Evolutionary conservation across 37 sponge, comb jelly and placozoan genomes (phyloP).

Genomic region (Agelas oroides): DNA sequence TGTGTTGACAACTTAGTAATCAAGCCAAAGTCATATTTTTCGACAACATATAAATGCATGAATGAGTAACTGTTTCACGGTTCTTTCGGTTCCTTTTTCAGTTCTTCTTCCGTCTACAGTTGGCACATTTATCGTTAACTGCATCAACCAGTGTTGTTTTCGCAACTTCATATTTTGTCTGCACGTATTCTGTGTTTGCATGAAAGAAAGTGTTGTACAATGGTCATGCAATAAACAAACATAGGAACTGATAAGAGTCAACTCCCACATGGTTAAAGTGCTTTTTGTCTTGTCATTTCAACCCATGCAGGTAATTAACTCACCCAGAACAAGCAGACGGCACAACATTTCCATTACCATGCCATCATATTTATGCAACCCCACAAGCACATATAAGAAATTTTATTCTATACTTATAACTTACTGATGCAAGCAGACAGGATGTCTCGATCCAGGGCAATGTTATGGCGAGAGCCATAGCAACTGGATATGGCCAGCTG

Average conservation of each 20-base stretch:
- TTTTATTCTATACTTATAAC: neutral
- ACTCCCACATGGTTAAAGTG: too few relatives aligned
- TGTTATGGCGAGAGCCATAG: conserved; percentile 9
- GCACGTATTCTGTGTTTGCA: conserved; percentile 11
- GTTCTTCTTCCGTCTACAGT: conserved; percentile 22
- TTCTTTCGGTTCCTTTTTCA: neutral
- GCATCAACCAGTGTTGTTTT: conserved; percentile 41
- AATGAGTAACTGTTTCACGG: neutral
- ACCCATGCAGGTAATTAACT: too few relatives aligned
- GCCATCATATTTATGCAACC: too few relatives aligned
- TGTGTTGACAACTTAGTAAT: neutral
- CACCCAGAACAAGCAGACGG: too few relatives aligned
- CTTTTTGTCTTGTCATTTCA: too few relatives aligned
- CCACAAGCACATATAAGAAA: neutral
- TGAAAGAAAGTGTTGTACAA: neutral
- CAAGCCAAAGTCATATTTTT: neutral
- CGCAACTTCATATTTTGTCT: conserved; percentile 2
- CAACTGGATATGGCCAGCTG: conserved; percentile 33
- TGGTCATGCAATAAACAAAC: too few relatives aligned
- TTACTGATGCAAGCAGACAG: conserved; percentile 38
- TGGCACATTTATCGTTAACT: conserved; percentile 55
- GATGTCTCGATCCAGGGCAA: conserved; percentile 26
- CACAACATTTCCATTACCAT: too few relatives aligned
- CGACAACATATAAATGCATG: neutral
- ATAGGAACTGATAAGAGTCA: too few relatives aligned